Conservation (phyloP, 2,113 vertebrate genomes). For the Tyrannus savana region DNA sequence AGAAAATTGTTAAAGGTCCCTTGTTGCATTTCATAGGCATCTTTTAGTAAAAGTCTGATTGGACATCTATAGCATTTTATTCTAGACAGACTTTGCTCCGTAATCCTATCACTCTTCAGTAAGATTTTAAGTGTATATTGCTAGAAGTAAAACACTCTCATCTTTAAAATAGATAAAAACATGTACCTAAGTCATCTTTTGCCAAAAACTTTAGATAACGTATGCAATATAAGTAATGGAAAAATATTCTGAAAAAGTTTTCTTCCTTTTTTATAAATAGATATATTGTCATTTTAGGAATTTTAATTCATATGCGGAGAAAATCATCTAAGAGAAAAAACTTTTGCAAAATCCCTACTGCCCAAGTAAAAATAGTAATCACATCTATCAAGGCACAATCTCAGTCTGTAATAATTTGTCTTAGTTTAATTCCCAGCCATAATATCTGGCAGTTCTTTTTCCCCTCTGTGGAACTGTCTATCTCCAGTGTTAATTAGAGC, state of each 20-base stretch:
- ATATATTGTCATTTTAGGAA: not conserved
- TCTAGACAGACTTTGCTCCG: not conserved
- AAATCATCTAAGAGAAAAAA: not conserved
- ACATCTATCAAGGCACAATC: not conserved
- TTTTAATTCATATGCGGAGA: not conserved
- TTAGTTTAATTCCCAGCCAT: not conserved
- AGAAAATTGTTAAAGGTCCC: not conserved
- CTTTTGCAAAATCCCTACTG: not conserved
- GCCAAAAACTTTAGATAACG: not conserved
- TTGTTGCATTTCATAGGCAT: not conserved
- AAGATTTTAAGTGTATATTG: not conserved
- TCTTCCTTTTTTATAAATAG: not conserved
- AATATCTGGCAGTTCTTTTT: not conserved
- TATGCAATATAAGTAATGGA: not conserved
- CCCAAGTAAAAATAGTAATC: not conserved
- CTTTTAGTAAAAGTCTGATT: not conserved
- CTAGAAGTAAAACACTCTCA: not conserved
- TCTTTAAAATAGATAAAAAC: not conserved
- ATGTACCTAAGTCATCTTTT: not conserved
- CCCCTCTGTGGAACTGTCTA: not conserved
- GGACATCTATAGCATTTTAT: not conserved
- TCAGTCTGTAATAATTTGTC: not conserved
- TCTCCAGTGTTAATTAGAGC: not conserved
- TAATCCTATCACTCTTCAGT: not conserved
- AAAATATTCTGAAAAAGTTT: not conserved